Evolutionary conservation across 2,888 invertebrate genomes (phyloP).

Genomic region (Apodemia hepburni): DNA sequence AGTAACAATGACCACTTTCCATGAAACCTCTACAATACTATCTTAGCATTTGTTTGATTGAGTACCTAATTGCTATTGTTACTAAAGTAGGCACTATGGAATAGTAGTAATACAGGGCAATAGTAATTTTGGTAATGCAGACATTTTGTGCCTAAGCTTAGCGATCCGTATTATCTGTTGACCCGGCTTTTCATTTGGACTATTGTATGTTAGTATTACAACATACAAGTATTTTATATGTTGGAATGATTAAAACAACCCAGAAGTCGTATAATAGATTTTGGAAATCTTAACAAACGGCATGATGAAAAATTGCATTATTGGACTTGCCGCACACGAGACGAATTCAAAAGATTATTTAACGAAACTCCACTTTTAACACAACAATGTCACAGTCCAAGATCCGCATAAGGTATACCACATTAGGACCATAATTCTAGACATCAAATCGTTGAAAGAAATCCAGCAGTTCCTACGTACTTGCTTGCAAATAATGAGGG

Average conservation of each 20-base stretch:
- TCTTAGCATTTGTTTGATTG: no score
- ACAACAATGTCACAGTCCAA: background rate
- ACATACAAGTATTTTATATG: background rate
- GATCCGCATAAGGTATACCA: background rate
- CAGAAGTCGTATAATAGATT: background rate
- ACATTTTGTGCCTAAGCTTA: no score
- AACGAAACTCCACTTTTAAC: slow-evolving; percentile 14
- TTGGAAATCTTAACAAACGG: background rate
- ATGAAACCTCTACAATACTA: no score
- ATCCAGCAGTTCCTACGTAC: background rate
- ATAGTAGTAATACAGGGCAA: no score
- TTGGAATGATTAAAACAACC: slow-evolving; percentile 10
- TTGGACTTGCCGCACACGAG: background rate
- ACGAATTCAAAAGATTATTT: background rate
- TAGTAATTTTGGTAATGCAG: no score
- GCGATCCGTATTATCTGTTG: no score
- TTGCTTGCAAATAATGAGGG: background rate
- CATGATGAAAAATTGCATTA: slow-evolving; percentile 10
- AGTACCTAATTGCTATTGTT: no score
- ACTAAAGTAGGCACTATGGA: no score
- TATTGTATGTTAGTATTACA: no score
- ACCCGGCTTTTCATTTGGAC: no score
- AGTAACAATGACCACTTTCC: no score
- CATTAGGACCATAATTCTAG: slow-evolving; percentile 1
- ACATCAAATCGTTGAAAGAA: background rate